Base-by-base conservation (phyloP, 1,140 invertebrate species). In the Zaprionus kolodkinae region DNA sequence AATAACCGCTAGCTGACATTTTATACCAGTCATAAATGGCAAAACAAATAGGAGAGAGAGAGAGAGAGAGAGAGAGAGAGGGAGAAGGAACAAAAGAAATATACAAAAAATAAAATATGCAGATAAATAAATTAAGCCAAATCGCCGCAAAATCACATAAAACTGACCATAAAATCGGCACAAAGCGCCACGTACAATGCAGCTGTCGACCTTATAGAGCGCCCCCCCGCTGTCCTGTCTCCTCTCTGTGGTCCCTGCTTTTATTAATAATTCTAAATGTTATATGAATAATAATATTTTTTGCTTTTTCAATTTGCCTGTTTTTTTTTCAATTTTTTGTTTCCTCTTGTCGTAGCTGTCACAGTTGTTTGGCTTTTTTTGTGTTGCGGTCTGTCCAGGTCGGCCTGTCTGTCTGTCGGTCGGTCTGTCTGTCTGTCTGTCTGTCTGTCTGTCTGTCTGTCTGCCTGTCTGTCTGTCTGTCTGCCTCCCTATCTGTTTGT, bases 191-290 rank as follows among this genome's bases (percentile, higher is more conserved):
- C 66, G 35, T 38, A 73, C 71, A 73, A 68, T 73, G 65, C 71
- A 74, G 66, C 72, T 70, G 66, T 70, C 59, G 72, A 63, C 36
- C 66, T 54, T 56, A 15, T 27, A 21, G 17, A 48, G 21, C 21
- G 2, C 33, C 33, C 62, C 13, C 21, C 61, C 1, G 3, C 30
- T 17, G 7, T 25, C 5, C n/a, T 63, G 17, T 2, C n/a, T 15
- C 13, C 60, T 11, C 7, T 17, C 21, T 12, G 54, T 25, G 12
- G 12, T 64, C 13, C 13, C 30, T 56, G 10, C 30, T 55, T 60
- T 71, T 75, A 75, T 75, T 75, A 71, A 71, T 75, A 75, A 71
- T 75, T 75, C 54, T 71, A 75, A 71, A 75, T 75, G 60, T 70
- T 71, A 52, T 71, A 75, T 71, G 72, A 52, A 75, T 55, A 71